Percentiles rank a stretch among this genome's conserved stretches.
phyloP scores from a whole-genome alignment of 1,140 invertebrate species.

The Anastrepha obliqua region DNA sequence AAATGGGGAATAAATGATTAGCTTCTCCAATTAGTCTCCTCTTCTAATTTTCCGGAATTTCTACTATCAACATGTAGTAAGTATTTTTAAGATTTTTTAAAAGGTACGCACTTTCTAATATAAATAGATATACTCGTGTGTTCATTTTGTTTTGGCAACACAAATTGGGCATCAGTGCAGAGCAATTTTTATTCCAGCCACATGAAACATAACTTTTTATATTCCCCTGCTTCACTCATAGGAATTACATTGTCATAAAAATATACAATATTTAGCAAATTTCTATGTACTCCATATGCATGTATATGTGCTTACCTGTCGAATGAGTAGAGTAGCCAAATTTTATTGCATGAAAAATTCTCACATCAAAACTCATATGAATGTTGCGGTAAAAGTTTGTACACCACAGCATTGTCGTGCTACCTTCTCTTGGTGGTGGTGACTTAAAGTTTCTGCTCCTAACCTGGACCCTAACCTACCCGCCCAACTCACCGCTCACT shows the following conservation, averaged over 20 bases:
- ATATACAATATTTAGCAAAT: too few relatives aligned
- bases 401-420: background rate
- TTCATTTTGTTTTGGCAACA: too few relatives aligned
- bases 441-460: background rate
- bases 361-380: slow-evolving; percentile 19
- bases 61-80: too few relatives aligned
- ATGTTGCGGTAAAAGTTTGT: slow-evolving; percentile 24
- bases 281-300: background rate
- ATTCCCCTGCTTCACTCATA: too few relatives aligned
- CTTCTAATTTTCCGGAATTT: too few relatives aligned
- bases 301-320: background rate
- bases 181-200: too few relatives aligned
- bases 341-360: slow-evolving; percentile 7
- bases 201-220: too few relatives aligned
- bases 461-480: background rate
- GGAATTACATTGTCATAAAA: too few relatives aligned
- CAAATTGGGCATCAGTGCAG: too few relatives aligned
- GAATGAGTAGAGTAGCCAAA: background rate
- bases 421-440: background rate
- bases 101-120: background rate
- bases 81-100: background rate
- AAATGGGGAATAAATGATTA: too few relatives aligned
- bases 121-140: background rate
- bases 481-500: background rate
- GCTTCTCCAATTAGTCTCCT: too few relatives aligned